phyloP scores from a whole-genome alignment of 2,888 invertebrate genomes.

The Eristalis tenax region DNA sequence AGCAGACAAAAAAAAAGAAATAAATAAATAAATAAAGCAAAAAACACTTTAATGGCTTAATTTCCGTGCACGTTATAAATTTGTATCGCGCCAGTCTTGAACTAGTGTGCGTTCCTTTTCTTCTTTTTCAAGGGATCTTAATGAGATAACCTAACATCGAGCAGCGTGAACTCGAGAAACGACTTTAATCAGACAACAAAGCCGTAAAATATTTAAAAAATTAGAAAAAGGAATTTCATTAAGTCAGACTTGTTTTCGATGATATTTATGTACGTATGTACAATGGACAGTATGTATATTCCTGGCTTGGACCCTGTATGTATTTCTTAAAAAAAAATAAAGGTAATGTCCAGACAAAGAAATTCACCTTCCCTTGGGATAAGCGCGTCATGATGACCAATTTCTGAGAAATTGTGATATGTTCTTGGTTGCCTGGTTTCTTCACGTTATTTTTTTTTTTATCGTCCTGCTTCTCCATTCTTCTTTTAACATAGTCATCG shows the following conservation, averaged over 20 bases:
- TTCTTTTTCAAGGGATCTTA: conserved; percentile 48
- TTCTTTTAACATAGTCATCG: conserved; percentile 63
- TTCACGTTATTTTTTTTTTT: conserved; percentile 34
- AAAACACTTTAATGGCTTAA: conserved; percentile 68
- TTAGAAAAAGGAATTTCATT: conserved; percentile 63
- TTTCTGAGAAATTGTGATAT: conserved; percentile 67
- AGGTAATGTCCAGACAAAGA: conserved; percentile 67
- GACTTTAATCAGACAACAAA: conserved; percentile 61
- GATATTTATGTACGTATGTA: conserved; percentile 40
- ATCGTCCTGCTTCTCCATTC: conserved; percentile 46
- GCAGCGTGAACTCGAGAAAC: conserved; percentile 63
- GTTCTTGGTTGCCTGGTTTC: conserved; percentile 55
- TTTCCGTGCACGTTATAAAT: conserved; percentile 64
- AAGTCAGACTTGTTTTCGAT: conserved; percentile 62
- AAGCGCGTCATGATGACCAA: conserved; percentile 68
- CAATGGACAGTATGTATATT: conserved; percentile 15
- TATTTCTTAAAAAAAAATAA: conserved; percentile 35
- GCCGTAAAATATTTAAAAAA: conserved; percentile 64
- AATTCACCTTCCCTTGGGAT: conserved; percentile 58
- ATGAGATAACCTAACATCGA: conserved; percentile 64
- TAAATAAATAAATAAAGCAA: conserved; percentile 44
- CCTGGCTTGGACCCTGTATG: conserved; percentile 10
- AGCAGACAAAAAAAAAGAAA: conserved; percentile 10
- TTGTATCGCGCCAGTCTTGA: conserved; percentile 49
- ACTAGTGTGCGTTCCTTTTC: conserved; percentile 35